Base-by-base conservation (phyloP, 2,888 invertebrate genomes). In the Chloromyia formosa region DNA sequence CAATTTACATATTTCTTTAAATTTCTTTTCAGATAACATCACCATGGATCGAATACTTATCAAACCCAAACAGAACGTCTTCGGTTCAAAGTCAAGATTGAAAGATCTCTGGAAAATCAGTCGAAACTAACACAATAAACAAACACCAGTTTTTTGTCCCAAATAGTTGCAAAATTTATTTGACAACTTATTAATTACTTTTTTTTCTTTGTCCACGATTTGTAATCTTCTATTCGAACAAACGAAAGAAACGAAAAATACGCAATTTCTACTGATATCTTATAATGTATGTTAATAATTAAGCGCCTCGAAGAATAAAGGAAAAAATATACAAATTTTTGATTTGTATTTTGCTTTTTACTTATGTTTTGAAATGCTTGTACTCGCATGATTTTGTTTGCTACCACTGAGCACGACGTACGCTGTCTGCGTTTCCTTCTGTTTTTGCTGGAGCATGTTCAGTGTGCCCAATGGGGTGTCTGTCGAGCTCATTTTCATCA, bases 401-500 rank as follows among this genome's bases (percentile, higher is more conserved):
- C 91, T 92, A 72, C 98, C 98, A 83, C 95, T 96, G 58, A 98
- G 90, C 78, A 98, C 92, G 79, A 98, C 92, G 86, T 92, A 98
- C 0, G 98, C 93, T 35, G 95, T 93, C 82, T 96, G 94, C 14
- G 96, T 95, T 87, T 96, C 94, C 81, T 94, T 94, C 86, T 99
- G 98, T 84, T 97, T 98, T 77, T 96, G 95, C 85, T 96, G 94
- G 80, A 99, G 86, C 89, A 98, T 92, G 82, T 94, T 94, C 74
- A 98, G 88, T 1, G 98, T 99, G 80, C 95, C 94, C 75, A 99
- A 88, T 0, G 99, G 98, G 0, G 98, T 99, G 86, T 98, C 98
- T 14, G 97, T 97, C 1, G 97, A 96, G 80, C 95, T 96, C 97
- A 98, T 98, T 82, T 95, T 94, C 86, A 95, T 96, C 96, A 98